Evolutionary conservation across 1,140 invertebrate genomes (phyloP).

Genomic region (Drosophila bocki): DNA sequence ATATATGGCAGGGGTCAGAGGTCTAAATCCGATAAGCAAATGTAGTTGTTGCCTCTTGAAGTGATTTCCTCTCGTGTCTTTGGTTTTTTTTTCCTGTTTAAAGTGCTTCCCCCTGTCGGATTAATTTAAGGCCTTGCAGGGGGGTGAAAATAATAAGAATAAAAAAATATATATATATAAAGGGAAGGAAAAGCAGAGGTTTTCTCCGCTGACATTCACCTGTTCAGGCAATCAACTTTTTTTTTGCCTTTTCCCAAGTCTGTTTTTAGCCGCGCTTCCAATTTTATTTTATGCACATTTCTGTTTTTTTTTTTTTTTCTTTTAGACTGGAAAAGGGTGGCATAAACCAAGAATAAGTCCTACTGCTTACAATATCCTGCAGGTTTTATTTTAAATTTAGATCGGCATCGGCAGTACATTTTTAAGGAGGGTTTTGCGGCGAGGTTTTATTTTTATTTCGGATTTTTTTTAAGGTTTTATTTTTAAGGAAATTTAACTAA

Average conservation of each 20-base stretch:
- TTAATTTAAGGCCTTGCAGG: slow-evolving; percentile 30
- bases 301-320: not conserved
- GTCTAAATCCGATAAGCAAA: slow-evolving; percentile 75
- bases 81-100: slow-evolving; percentile 19
- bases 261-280: slow-evolving; percentile 13
- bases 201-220: slow-evolving; percentile 31
- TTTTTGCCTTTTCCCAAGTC: slow-evolving; percentile 19
- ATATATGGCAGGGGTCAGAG: not conserved
- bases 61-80: slow-evolving; percentile 47
- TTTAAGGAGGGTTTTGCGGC: too few species aligned
- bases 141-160: slow-evolving; percentile 21
- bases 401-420: not conserved
- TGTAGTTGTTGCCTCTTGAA: slow-evolving; percentile 72
- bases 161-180: not conserved
- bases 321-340: slow-evolving; percentile 17
- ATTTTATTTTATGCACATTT: slow-evolving; percentile 67
- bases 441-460: too few species aligned
- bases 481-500: too few species aligned
- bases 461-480: too few species aligned
- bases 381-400: not conserved
- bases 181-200: not conserved
- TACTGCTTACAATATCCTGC: not conserved
- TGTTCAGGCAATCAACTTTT: slow-evolving; percentile 64
- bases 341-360: not conserved
- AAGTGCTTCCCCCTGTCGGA: slow-evolving; percentile 42